These are phyloP conservation scores for Ceratotherium simum DNA, from an alignment of 2,113 vertebrate species.

Conservation along the genomic window DNA sequence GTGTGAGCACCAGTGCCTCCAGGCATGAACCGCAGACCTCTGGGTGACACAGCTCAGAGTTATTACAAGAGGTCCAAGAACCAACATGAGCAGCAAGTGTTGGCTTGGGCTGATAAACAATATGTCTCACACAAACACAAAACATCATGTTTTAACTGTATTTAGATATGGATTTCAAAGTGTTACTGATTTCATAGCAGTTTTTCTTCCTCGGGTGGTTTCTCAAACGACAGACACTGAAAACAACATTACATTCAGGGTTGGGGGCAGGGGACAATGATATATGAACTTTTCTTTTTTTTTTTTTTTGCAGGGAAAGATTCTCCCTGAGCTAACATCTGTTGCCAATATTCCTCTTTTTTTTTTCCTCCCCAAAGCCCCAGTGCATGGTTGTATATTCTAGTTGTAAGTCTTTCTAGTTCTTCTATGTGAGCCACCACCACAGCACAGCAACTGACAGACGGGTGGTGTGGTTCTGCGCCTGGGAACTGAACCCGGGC, in stretches of 20 bases:
- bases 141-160: background rate
- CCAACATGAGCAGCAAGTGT: background rate
- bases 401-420: no score
- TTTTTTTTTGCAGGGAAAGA: no score
- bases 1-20: background rate
- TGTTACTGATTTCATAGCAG: background rate
- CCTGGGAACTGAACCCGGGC: no score
- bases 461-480: no score
- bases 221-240: conserved; percentile 11
- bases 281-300: background rate
- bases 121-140: background rate
- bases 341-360: no score
- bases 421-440: no score
- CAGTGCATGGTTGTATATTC: no score
- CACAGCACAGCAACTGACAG: no score
- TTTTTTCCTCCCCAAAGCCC: no score
- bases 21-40: background rate
- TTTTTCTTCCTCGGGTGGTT: background rate
- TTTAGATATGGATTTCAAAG: conserved; percentile 32
- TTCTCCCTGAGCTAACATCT: no score
- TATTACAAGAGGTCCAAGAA: background rate
- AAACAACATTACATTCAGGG: background rate
- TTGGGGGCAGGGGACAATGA: background rate
- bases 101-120: background rate
- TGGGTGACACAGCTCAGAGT: background rate